Conservation (phyloP, 2,797 vertebrate genomes). For the Phyllotis vaccarum region DNA sequence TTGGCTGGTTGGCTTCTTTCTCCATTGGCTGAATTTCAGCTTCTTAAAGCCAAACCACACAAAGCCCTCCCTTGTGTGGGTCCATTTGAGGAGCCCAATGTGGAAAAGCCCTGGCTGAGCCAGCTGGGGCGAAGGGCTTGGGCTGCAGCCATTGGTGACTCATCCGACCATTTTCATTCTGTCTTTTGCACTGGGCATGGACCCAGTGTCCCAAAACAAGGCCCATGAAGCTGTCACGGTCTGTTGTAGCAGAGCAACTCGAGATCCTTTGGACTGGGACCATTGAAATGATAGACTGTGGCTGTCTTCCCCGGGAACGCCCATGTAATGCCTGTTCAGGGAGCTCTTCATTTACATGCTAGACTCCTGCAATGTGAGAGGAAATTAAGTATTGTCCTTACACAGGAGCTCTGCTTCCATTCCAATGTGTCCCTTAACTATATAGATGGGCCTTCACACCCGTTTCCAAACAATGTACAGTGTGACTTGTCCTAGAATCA, state of each 20-base stretch:
- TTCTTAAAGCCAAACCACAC: constrained; percentile 30
- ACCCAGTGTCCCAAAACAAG: constrained; percentile 73
- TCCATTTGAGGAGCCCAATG: neutral
- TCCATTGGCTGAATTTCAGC: neutral
- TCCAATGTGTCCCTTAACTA: constrained; percentile 53
- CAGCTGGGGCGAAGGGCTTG: neutral
- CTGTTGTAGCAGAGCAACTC: constrained; percentile 82
- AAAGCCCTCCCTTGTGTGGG: constrained; percentile 16
- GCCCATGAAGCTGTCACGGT: constrained; percentile 84
- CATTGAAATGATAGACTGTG: constrained; percentile 85
- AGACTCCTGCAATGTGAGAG: constrained; percentile 82
- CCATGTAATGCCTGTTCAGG: constrained; percentile 84
- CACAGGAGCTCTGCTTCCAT: constrained; percentile 47
- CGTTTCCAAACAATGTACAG: constrained; percentile 37
- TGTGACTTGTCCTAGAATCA: constrained; percentile 5
- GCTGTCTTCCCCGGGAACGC: constrained; percentile 78
- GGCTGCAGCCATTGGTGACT: constrained; percentile 45
- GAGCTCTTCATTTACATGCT: constrained; percentile 86
- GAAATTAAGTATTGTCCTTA: constrained; percentile 81
- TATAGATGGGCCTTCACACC: neutral
- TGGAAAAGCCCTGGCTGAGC: constrained; percentile 11
- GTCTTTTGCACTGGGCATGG: constrained; percentile 72
- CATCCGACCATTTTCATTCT: constrained; percentile 46
- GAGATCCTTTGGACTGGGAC: constrained; percentile 83
- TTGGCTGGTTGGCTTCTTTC: constrained; percentile 6